Evolutionary conservation across 2,113 vertebrate species (phyloP).

Genomic region (Nycticorax nycticorax): DNA sequence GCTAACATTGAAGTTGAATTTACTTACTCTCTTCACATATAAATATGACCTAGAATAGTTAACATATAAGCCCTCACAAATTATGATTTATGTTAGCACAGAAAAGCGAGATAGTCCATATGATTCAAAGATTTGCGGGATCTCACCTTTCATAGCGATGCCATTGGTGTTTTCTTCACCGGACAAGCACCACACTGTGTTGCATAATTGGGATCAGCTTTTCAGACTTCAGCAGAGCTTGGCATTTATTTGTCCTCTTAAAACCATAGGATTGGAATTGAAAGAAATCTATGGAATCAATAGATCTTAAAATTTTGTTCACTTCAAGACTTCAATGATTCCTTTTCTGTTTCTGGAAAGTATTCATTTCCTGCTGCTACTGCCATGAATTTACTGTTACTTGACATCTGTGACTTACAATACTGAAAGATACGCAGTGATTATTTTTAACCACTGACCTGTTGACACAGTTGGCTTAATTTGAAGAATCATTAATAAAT

Average conservation of each 20-base stretch:
- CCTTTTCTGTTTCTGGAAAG: neutral
- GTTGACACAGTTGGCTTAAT: neutral
- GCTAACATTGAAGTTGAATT: neutral
- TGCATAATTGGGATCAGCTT: neutral
- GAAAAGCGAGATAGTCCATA: neutral
- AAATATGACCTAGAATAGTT: neutral
- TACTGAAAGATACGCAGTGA: neutral
- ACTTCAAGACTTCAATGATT: neutral
- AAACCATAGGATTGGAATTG: neutral
- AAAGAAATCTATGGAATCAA: neutral
- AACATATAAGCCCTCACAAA: neutral
- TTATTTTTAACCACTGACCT: neutral
- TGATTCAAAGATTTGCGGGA: neutral
- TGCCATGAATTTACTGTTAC: neutral
- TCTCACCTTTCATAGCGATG: neutral
- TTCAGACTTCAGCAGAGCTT: neutral
- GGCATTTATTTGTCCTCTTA: neutral
- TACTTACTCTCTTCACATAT: neutral
- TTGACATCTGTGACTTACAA: neutral
- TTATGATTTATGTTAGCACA: neutral
- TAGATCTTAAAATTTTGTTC: neutral
- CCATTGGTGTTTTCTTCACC: neutral
- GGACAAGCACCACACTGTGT: neutral
- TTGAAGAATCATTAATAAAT: neutral
- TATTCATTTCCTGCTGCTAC: neutral